These are phyloP conservation scores for Capreolus pygargus DNA, from an alignment of 2,113 vertebrate genomes.

Conservation along the genomic window DNA sequence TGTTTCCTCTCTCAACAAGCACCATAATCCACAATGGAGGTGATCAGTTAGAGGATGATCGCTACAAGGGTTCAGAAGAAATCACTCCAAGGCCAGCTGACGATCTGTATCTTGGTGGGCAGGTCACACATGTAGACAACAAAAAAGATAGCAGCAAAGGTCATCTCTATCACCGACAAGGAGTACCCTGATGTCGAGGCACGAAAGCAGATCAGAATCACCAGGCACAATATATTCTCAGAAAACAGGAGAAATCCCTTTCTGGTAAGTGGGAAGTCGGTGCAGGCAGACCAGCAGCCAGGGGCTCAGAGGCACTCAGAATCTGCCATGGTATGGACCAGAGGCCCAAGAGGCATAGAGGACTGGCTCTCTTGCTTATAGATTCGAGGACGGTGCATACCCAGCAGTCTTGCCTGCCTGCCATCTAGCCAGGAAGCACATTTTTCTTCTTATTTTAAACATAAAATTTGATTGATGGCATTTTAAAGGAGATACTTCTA, in stretches of 20 bases:
- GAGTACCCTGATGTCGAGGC: constrained; percentile 37
- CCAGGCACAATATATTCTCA: constrained; percentile 52
- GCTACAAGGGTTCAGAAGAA: constrained; percentile 66
- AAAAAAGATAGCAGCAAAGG: constrained; percentile 63
- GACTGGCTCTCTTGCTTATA: neutral
- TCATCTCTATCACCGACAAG: constrained; percentile 50
- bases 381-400: neutral
- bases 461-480: neutral
- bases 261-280: neutral
- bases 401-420: neutral
- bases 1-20: constrained; percentile 16
- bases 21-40: constrained; percentile 54
- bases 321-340: fast-evolving
- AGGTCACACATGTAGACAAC: constrained; percentile 68
- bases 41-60: constrained; percentile 66
- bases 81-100: constrained; percentile 76
- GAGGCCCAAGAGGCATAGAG: neutral
- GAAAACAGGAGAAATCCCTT: neutral
- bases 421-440: neutral
- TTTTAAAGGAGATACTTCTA: neutral
- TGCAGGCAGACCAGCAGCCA: neutral
- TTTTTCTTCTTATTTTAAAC: neutral
- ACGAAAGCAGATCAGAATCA: constrained; percentile 73
- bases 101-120: constrained; percentile 62
- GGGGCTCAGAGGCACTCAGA: neutral